These are phyloP conservation scores for Cyanistes caeruleus DNA, from an alignment of 2,113 vertebrate genomes.

Conservation along the genomic window DNA sequence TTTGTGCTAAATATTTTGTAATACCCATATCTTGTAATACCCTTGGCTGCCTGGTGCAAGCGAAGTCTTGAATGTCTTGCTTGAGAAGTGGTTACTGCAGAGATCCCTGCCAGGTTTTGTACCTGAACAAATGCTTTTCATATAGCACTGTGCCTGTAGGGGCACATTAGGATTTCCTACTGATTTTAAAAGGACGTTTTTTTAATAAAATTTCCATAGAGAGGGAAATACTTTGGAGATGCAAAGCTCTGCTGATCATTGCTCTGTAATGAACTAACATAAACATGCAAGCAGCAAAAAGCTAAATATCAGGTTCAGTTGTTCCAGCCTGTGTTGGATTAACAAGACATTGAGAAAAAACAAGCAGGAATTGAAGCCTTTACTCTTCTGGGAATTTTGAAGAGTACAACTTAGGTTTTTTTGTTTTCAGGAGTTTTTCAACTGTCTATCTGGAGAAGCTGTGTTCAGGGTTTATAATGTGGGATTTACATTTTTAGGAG, in stretches of 20 bases:
- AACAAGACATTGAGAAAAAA: background rate
- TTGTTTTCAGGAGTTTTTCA: background rate
- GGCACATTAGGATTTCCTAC: background rate
- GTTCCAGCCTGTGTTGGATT: background rate
- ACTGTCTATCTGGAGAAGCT: background rate
- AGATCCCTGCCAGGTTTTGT: background rate
- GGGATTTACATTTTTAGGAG: background rate
- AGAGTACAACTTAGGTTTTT: background rate
- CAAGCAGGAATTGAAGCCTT: background rate
- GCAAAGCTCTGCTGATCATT: background rate
- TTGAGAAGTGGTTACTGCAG: background rate
- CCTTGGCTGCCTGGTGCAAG: background rate
- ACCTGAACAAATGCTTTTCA: background rate
- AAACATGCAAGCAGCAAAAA: background rate
- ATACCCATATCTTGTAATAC: background rate
- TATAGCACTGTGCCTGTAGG: background rate
- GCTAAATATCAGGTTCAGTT: background rate
- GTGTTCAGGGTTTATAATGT: background rate
- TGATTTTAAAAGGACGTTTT: background rate
- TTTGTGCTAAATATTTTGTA: background rate
- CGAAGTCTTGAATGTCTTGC: background rate
- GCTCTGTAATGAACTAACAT: background rate
- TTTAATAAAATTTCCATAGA: background rate
- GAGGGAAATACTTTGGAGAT: background rate
- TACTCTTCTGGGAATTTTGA: background rate